Evolutionary conservation across 2,888 invertebrate species (phyloP).

Genomic region (Eilema sororculum): DNA sequence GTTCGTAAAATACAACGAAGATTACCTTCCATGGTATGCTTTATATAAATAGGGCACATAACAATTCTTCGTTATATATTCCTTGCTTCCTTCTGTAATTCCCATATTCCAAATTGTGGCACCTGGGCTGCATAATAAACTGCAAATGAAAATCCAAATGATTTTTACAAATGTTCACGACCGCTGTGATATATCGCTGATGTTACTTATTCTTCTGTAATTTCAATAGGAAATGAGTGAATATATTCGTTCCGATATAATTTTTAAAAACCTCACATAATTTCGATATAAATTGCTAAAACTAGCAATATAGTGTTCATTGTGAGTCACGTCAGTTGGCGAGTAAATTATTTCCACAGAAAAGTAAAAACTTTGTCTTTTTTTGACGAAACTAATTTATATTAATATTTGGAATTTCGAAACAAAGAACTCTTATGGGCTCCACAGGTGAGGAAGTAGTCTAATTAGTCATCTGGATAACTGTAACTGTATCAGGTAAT

Average conservation of each 20-base stretch:
- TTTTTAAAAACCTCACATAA: not conserved
- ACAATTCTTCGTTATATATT: slow-evolving; percentile 1
- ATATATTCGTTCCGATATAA: not conserved
- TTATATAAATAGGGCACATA: not conserved
- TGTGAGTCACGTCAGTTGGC: too few species aligned
- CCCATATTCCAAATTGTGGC: not conserved
- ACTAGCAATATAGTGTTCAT: too few species aligned
- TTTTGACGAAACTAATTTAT: too few species aligned
- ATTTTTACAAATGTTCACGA: not conserved
- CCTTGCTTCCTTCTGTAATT: not conserved
- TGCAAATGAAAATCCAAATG: not conserved
- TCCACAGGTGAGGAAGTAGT: too few species aligned
- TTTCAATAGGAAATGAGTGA: not conserved
- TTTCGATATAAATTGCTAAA: not conserved
- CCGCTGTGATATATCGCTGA: not conserved
- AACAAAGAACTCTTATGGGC: too few species aligned
- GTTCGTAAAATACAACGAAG: not conserved
- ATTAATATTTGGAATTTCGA: too few species aligned
- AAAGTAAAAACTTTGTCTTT: too few species aligned
- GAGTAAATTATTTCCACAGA: too few species aligned
- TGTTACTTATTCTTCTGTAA: not conserved
- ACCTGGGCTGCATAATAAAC: not conserved
- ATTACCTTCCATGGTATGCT: not conserved
- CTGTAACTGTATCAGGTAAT: too few species aligned
- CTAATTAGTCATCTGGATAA: too few species aligned